A percentile compares a stretch with the other conserved stretches of the same genome.
Evolutionary conservation across 92 coral and sea anemone genomes (phyloP).

Genomic region (Epizoanthus stellaris): DNA sequence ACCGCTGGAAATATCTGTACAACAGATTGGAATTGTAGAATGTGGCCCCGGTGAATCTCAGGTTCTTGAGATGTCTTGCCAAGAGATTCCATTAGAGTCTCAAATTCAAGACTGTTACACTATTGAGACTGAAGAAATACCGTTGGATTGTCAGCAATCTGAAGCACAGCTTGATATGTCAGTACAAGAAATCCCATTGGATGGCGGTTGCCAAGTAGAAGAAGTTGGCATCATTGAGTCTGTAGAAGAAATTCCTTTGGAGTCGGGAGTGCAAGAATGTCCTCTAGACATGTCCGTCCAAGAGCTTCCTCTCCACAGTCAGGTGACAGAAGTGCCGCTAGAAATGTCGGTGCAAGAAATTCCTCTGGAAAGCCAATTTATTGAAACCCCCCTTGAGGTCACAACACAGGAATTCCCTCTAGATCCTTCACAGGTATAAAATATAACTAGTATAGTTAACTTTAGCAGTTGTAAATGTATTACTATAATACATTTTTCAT

Average conservation of each 20-base stretch:
- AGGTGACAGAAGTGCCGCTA: constrained; percentile 7
- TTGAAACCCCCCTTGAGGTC: not conserved
- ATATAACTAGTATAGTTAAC: too few species aligned
- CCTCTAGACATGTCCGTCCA: constrained; percentile 3
- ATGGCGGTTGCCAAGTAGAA: constrained; percentile 23
- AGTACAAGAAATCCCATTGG: constrained; percentile 23
- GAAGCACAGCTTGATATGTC: constrained; percentile 13
- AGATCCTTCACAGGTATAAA: constrained; percentile 19
- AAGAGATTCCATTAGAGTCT: constrained; percentile 26
- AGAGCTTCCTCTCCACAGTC: constrained; percentile 11
- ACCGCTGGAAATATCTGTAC: not conserved
- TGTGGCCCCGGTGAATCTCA: not conserved
- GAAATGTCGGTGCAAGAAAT: constrained; percentile 24
- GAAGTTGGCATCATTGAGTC: constrained; percentile 31
- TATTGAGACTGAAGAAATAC: too few species aligned
- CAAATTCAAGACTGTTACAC: too few species aligned
- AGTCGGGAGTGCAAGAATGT: constrained; percentile 27
- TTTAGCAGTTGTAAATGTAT: too few species aligned
- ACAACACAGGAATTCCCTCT: not conserved
- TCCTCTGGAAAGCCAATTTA: constrained; percentile 11
- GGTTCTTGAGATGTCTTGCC: constrained; percentile 25
- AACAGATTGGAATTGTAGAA: constrained; percentile 19
- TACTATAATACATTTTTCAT: too few species aligned
- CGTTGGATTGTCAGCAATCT: not conserved
- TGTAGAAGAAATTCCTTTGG: constrained; percentile 1